Conservation (phyloP, 2,797 vertebrate genomes). For the Dipus sagitta region DNA sequence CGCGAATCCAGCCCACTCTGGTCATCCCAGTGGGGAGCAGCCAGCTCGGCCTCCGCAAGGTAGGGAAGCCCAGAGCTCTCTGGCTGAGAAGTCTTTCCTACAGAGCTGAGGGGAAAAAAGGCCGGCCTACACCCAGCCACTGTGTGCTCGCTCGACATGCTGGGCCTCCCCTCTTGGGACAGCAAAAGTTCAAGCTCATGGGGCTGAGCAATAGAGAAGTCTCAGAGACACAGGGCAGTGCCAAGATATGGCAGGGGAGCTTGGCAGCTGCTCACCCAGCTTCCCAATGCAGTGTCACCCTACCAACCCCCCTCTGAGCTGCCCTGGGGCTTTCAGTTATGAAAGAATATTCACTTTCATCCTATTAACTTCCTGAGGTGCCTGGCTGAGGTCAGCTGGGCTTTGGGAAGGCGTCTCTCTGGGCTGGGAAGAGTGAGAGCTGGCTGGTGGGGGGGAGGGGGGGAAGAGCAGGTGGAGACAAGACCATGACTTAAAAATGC, state of each 20-base stretch:
- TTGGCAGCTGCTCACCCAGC: not conserved
- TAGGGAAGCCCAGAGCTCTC: not conserved
- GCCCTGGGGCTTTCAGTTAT: not conserved
- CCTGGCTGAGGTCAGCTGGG: not conserved
- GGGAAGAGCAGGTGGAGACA: not conserved
- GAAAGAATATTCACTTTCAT: not conserved
- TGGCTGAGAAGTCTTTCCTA: not conserved
- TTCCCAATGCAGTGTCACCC: not conserved
- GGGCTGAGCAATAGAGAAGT: not conserved
- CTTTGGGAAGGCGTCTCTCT: not conserved
- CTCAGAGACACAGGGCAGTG: accelerated
- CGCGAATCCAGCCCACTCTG: not conserved
- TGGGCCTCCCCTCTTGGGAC: not conserved
- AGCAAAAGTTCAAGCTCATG: too few relatives aligned
- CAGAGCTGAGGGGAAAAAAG: too few relatives aligned
- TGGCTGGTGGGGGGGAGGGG: accelerated
- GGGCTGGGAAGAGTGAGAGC: not conserved
- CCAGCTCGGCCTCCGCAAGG: not conserved
- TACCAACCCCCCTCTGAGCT: not conserved
- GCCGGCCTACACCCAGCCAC: not conserved
- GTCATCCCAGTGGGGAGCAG: not conserved
- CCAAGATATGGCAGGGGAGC: not conserved
- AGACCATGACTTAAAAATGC: too few relatives aligned
- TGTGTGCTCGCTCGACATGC: not conserved
- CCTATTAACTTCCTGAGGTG: not conserved